Evolutionary conservation across 2,888 invertebrate species (phyloP).

Genomic region (Parelbella ahira): DNA sequence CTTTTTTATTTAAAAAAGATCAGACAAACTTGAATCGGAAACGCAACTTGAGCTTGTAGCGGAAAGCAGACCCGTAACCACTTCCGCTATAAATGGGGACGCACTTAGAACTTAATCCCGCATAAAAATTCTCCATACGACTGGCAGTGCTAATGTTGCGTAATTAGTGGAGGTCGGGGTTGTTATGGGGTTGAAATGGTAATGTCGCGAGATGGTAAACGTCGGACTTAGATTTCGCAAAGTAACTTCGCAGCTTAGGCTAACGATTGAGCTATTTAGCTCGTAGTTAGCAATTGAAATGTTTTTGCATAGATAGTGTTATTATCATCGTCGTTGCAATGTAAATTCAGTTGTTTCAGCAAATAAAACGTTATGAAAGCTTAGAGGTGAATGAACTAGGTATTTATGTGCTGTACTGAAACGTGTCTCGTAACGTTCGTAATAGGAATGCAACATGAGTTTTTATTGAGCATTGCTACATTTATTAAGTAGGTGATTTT

Average conservation of each 20-base stretch:
- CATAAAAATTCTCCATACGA: conserved; percentile 30
- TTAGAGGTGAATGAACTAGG: neutral
- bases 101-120: conserved; percentile 26
- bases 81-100: neutral
- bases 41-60: no score
- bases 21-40: no score
- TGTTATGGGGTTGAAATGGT: conserved; percentile 8
- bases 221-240: neutral
- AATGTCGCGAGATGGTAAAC: conserved; percentile 14
- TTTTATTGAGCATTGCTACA: no score
- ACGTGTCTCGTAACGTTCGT: no score
- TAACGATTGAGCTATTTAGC: conserved; percentile 6
- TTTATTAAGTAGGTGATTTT: no score
- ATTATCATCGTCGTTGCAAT: neutral
- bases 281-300: conserved; percentile 4
- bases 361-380: neutral
- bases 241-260: neutral
- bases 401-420: no score
- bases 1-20: no score
- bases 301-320: neutral
- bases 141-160: conserved; percentile 31
- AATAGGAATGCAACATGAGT: no score
- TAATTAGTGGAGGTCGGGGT: conserved; percentile 29
- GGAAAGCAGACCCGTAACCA: neutral
- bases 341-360: neutral